Conservation (phyloP, 2,888 invertebrate species). For the Polyploca ridens region DNA sequence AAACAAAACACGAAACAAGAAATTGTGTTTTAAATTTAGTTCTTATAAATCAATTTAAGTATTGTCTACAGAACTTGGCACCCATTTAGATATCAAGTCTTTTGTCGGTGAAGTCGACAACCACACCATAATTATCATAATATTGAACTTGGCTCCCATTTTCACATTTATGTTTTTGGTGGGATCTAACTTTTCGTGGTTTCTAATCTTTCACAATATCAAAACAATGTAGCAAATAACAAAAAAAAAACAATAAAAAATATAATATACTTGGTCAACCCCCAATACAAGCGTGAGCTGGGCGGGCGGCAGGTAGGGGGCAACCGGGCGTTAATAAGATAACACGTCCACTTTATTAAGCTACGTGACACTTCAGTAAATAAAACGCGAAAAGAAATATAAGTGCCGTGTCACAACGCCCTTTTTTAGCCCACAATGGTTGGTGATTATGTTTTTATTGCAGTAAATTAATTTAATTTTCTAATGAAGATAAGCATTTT, state of each 20-base stretch:
- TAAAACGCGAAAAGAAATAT: background rate
- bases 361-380: constrained; percentile 4
- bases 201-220: background rate
- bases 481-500: background rate
- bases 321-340: background rate
- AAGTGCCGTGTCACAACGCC: background rate
- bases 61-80: too few species aligned
- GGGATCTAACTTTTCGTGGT: too few species aligned
- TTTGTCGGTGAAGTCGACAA: too few species aligned
- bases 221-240: background rate
- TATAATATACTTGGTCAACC: too few species aligned
- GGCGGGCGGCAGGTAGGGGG: constrained; percentile 4
- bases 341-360: constrained; percentile 7
- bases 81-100: too few species aligned
- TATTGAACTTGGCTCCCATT: too few species aligned
- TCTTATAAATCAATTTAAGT: too few species aligned
- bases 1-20: too few species aligned
- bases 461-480: background rate
- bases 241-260: too few species aligned
- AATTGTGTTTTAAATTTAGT: too few species aligned
- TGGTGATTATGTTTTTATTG: background rate
- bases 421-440: background rate
- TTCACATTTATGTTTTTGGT: too few species aligned
- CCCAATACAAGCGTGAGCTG: background rate
- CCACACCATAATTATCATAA: too few species aligned